A percentile compares a stretch with the other conserved stretches of the same genome.
phyloP scores from a whole-genome alignment of 2,797 vertebrate genomes.

The Tapera naevia region DNA sequence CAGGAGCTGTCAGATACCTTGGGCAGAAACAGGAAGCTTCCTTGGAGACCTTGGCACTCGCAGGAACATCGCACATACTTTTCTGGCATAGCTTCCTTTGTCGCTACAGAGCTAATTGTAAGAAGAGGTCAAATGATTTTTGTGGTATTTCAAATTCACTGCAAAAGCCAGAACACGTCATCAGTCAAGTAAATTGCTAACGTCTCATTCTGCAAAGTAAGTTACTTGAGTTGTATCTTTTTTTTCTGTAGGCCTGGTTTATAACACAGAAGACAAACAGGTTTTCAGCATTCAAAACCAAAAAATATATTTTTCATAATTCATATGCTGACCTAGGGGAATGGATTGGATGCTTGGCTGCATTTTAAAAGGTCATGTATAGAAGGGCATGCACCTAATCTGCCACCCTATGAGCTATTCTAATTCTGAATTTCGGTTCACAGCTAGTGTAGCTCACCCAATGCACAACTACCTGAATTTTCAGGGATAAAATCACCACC shows the following conservation, averaged over 20 bases:
- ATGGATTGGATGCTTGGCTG: neutral
- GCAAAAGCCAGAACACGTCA: neutral
- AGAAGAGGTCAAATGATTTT: slow-evolving; percentile 35
- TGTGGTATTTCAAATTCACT: slow-evolving; percentile 23
- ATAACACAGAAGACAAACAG: slow-evolving; percentile 24
- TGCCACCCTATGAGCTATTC: neutral
- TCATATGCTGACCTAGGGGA: neutral
- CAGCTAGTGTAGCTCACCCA: neutral
- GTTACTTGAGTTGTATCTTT: slow-evolving; percentile 31
- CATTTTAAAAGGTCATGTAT: slow-evolving; percentile 27
- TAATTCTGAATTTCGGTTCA: neutral
- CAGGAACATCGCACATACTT: neutral
- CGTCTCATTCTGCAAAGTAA: slow-evolving; percentile 31
- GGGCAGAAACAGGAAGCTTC: neutral
- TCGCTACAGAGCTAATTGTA: neutral
- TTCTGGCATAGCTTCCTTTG: neutral
- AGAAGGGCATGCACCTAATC: neutral
- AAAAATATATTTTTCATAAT: slow-evolving; percentile 3
- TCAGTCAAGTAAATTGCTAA: slow-evolving; percentile 59
- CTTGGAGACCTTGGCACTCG: neutral
- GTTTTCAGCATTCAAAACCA: slow-evolving; percentile 2
- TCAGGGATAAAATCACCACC: neutral
- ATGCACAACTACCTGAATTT: neutral
- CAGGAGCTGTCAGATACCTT: neutral
- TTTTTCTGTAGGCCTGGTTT: slow-evolving; percentile 30